A percentile compares a stretch with the other conserved stretches of the same genome.
phyloP scores from a whole-genome alignment of 2,888 invertebrate genomes.

The Lasius platythorax region DNA sequence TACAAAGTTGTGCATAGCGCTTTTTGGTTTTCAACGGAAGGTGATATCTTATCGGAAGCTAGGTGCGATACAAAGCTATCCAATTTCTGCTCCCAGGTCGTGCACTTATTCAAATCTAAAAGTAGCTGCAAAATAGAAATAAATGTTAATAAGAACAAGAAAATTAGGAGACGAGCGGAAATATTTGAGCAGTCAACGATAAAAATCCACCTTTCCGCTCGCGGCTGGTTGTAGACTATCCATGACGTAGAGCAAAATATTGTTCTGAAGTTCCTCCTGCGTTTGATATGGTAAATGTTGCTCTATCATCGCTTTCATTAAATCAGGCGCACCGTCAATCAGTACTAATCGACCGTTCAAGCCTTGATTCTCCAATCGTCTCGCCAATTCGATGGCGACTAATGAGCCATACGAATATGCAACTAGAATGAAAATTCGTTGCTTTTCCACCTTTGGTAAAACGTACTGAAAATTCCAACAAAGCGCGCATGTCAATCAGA shows the following conservation, averaged over 20 bases:
- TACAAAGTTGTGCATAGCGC: slow-evolving; percentile 50
- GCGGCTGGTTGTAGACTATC: slow-evolving; percentile 86
- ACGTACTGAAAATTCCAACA: slow-evolving; percentile 87
- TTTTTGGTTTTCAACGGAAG: slow-evolving; percentile 21
- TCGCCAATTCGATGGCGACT: slow-evolving; percentile 92
- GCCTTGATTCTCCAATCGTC: slow-evolving; percentile 90
- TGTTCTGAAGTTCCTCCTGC: slow-evolving; percentile 87
- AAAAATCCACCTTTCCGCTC: slow-evolving; percentile 83
- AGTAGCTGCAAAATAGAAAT: slow-evolving; percentile 69
- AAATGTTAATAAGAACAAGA: background rate
- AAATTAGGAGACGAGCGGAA: background rate
- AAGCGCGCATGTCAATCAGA: background rate
- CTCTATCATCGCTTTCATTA: slow-evolving; percentile 88
- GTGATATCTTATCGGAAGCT: background rate
- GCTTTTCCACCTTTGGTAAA: slow-evolving; percentile 84
- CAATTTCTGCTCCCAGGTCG: slow-evolving; percentile 88
- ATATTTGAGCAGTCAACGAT: background rate
- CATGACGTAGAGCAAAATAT: slow-evolving; percentile 87
- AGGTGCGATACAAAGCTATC: slow-evolving; percentile 84
- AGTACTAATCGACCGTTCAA: slow-evolving; percentile 89
- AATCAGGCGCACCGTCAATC: slow-evolving; percentile 94
- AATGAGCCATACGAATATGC: slow-evolving; percentile 96
- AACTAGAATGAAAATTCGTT: slow-evolving; percentile 89
- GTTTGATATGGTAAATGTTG: slow-evolving; percentile 86
- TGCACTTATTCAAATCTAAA: slow-evolving; percentile 86